phyloP scores from a whole-genome alignment of 2,113 vertebrate species.

The Boleophthalmus pectinirostris region DNA sequence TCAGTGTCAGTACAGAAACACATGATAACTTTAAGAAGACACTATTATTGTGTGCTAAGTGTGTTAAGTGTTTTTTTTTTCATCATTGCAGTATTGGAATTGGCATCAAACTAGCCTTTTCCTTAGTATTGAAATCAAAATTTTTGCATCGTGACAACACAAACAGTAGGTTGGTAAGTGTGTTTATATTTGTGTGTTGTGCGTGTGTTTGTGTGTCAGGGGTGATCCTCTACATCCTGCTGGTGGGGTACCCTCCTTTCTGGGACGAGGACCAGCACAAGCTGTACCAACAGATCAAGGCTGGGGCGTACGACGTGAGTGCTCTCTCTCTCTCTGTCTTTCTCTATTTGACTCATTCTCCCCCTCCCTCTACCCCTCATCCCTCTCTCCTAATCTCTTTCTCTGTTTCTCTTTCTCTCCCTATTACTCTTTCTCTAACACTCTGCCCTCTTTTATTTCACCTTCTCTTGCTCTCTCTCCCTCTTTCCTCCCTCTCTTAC shows the following conservation, averaged over 20 bases:
- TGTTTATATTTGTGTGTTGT: conserved; percentile 19
- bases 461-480: not conserved
- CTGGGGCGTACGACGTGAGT: conserved; percentile 95
- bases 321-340: not conserved
- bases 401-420: not conserved
- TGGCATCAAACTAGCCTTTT: no score
- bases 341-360: not conserved
- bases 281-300: conserved; percentile 96
- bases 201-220: conserved; percentile 76
- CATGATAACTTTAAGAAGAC: no score
- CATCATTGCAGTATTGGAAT: no score
- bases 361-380: no score
- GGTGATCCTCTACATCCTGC: conserved; percentile 96
- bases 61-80: no score
- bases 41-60: no score
- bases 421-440: not conserved
- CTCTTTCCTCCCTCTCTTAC: not conserved
- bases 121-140: no score
- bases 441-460: not conserved
- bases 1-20: no score
- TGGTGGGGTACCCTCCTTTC: conserved; percentile 97
- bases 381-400: not conserved
- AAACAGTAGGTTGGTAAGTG: not conserved
- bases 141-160: not conserved
- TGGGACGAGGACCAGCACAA: conserved; percentile 83